A percentile compares a stretch with the other conserved stretches of the same genome.
Conservation (phyloP, 1,140 invertebrate species). For the Platyscapa corneri region DNA sequence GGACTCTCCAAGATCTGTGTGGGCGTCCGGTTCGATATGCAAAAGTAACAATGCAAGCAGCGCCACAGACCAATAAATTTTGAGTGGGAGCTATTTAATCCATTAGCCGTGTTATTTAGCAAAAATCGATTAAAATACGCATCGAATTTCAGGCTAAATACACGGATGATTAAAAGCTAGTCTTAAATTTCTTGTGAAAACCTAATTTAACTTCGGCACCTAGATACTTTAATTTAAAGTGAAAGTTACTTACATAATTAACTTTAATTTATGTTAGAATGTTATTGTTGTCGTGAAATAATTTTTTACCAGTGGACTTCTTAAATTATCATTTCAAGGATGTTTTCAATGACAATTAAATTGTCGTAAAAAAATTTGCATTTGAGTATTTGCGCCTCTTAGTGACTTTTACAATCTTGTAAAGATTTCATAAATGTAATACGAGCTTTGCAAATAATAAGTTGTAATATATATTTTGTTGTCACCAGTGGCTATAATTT, state of each 20-base stretch:
- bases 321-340: neutral
- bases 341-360: neutral
- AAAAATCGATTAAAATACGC: too few relatives aligned
- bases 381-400: neutral
- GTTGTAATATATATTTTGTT: too few relatives aligned
- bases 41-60: too few relatives aligned
- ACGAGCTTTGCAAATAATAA: neutral
- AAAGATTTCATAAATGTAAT: neutral
- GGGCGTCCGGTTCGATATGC: too few relatives aligned
- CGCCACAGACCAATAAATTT: too few relatives aligned
- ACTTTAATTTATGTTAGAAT: neutral
- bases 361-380: neutral
- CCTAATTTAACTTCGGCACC: neutral
- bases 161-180: neutral
- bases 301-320: neutral
- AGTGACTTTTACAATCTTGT: neutral
- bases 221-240: neutral
- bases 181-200: neutral
- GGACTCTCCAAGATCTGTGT: too few relatives aligned
- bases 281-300: neutral
- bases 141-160: neutral
- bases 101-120: too few relatives aligned
- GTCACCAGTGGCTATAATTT: too few relatives aligned
- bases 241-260: conserved; percentile 10
- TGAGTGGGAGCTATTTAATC: too few relatives aligned